Percentiles rank a stretch among this genome's conserved stretches.
Evolutionary conservation across 2,113 vertebrate genomes (phyloP).

Genomic region (Progne subis): DNA sequence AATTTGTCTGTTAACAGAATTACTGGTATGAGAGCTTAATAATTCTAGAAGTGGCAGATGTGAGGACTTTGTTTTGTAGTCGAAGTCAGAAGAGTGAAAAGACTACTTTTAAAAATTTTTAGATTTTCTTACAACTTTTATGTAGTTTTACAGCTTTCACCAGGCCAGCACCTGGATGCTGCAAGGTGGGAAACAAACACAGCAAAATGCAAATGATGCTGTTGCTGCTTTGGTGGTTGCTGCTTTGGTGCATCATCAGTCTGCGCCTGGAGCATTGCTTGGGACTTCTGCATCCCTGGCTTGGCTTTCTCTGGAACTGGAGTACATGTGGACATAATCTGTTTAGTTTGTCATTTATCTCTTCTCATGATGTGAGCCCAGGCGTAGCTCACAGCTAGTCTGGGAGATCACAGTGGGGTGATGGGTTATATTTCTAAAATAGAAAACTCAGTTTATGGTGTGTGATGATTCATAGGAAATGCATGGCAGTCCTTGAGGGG

Average conservation of each 20-base stretch:
- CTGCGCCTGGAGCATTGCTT: not conserved
- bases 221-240: not conserved
- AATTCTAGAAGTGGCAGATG: not conserved
- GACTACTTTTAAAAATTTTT: not conserved
- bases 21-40: not conserved
- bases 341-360: not conserved
- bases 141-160: not conserved
- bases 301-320: not conserved
- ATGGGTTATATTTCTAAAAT: not conserved
- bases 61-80: not conserved
- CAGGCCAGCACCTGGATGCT: not conserved
- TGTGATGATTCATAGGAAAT: not conserved
- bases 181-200: not conserved
- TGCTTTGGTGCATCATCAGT: not conserved
- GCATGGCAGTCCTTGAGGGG: not conserved
- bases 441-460: not conserved
- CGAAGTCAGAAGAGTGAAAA: not conserved
- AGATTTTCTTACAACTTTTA: not conserved
- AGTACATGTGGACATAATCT: accelerated
- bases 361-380: not conserved
- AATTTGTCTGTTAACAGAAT: not conserved
- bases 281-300: not conserved
- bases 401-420: not conserved
- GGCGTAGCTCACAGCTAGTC: not conserved
- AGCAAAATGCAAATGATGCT: not conserved